Conservation (phyloP, 2,797 vertebrate genomes). For the Coreius guichenoti region DNA sequence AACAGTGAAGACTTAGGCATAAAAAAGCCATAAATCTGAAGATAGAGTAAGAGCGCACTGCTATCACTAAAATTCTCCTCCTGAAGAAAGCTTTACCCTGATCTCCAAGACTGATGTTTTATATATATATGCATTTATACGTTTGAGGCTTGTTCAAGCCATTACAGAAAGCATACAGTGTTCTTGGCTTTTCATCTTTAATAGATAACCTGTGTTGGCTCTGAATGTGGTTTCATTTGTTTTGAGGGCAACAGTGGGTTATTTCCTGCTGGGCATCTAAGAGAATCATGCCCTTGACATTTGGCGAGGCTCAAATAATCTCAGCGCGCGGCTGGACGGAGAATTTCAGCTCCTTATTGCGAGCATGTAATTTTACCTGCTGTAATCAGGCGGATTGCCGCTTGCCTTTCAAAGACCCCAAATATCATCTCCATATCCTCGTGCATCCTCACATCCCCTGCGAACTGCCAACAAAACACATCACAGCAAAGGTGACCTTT, state of each 20-base stretch:
- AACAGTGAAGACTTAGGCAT: background rate
- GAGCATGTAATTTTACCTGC: conserved; percentile 23
- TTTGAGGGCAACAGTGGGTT: conserved; percentile 34
- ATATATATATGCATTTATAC: background rate
- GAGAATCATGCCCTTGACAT: conserved; percentile 69
- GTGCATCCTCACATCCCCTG: conserved; percentile 34
- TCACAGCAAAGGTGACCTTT: conserved; percentile 65
- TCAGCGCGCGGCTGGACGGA: conserved; percentile 14
- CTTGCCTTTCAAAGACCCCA: conserved; percentile 3
- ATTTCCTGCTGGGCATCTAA: conserved; percentile 39
- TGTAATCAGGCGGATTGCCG: conserved; percentile 43
- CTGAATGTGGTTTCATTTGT: conserved; percentile 42
- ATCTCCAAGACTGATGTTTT: conserved; percentile 16
- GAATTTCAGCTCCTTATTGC: conserved; percentile 25
- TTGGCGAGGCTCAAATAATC: conserved; percentile 63
- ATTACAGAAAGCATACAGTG: conserved; percentile 23
- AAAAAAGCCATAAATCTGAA: background rate
- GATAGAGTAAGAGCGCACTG: background rate
- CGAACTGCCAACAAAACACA: conserved; percentile 45
- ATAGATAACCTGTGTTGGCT: conserved; percentile 45
- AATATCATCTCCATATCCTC: conserved; percentile 10
- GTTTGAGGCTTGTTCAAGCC: conserved; percentile 16
- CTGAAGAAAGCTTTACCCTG: background rate
- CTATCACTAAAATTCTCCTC: conserved; percentile 4
- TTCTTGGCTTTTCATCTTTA: conserved; percentile 31